These are phyloP conservation scores for Ostrea denselamellosa DNA, from an alignment of 1,140 invertebrate species.

Conservation along the genomic window DNA sequence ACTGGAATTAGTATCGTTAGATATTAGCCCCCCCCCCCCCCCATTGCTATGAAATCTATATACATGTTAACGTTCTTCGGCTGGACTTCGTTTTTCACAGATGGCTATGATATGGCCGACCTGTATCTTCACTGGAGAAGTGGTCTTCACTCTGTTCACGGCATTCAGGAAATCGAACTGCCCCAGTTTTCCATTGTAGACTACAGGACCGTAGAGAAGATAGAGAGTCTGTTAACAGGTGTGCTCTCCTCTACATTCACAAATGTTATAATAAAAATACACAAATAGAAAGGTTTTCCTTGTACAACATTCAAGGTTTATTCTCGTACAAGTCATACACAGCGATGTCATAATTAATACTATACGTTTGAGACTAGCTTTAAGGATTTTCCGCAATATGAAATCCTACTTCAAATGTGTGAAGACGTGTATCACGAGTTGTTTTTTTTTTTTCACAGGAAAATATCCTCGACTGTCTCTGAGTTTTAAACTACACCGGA, in stretches of 20 bases:
- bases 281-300: no score
- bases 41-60: no score
- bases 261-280: no score
- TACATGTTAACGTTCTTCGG: background rate
- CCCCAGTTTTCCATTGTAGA: slow-evolving; percentile 97
- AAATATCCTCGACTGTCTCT: slow-evolving; percentile 94
- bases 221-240: slow-evolving; percentile 90
- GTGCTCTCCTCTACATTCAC: background rate
- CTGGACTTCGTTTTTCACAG: slow-evolving; percentile 80
- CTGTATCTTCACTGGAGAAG: slow-evolving; percentile 97
- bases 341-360: no score
- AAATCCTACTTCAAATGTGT: background rate
- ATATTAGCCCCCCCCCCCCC: no score
- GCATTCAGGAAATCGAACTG: slow-evolving; percentile 94
- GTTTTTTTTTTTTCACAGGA: slow-evolving; percentile 73
- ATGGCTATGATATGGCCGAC: slow-evolving; percentile 97
- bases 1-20: no score
- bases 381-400: no score
- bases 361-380: no score
- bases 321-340: no score
- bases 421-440: background rate
- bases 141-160: slow-evolving; percentile 88
- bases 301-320: no score
- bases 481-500: slow-evolving; percentile 88
- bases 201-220: slow-evolving; percentile 94